Evolutionary conservation across 2,797 vertebrate genomes (phyloP).

Genomic region (Manis crassicaudata): DNA sequence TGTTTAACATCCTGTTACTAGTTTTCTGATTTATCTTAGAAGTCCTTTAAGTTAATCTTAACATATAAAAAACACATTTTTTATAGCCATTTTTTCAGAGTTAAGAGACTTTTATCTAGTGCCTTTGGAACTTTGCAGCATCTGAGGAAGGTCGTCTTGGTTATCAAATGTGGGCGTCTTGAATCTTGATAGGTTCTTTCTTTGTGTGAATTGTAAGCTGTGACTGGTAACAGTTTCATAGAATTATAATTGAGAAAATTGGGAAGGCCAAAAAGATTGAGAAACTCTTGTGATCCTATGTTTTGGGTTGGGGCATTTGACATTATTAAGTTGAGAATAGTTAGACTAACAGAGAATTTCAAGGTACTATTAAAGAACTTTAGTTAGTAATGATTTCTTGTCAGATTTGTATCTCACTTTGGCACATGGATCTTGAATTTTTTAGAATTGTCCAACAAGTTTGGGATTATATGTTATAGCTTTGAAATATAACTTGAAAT

Average conservation of each 20-base stretch:
- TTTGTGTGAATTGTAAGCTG: not conserved
- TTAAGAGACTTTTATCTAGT: slow-evolving; percentile 52
- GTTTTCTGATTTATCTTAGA: slow-evolving; percentile 61
- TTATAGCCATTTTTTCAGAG: slow-evolving; percentile 11
- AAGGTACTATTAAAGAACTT: not conserved
- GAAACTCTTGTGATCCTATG: not conserved
- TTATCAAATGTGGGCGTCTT: not conserved
- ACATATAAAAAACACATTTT: not conserved
- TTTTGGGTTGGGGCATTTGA: slow-evolving; percentile 13
- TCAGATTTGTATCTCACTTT: slow-evolving; percentile 24
- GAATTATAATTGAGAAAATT: slow-evolving; percentile 32
- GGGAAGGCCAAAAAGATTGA: not conserved
- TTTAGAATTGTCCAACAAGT: not conserved
- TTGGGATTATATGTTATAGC: not conserved
- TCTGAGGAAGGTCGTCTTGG: slow-evolving; percentile 20
- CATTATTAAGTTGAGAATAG: not conserved
- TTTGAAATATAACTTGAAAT: slow-evolving; percentile 49
- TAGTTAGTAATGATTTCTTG: not conserved
- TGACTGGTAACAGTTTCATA: slow-evolving; percentile 14
- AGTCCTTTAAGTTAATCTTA: slow-evolving; percentile 62
- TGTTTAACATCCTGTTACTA: slow-evolving; percentile 64
- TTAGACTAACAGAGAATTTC: not conserved
- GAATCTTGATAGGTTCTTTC: not conserved
- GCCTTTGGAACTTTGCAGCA: not conserved
- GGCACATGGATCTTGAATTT: not conserved